phyloP scores from a whole-genome alignment of 2,888 invertebrate genomes.

The Lepidochitona cinerea region DNA sequence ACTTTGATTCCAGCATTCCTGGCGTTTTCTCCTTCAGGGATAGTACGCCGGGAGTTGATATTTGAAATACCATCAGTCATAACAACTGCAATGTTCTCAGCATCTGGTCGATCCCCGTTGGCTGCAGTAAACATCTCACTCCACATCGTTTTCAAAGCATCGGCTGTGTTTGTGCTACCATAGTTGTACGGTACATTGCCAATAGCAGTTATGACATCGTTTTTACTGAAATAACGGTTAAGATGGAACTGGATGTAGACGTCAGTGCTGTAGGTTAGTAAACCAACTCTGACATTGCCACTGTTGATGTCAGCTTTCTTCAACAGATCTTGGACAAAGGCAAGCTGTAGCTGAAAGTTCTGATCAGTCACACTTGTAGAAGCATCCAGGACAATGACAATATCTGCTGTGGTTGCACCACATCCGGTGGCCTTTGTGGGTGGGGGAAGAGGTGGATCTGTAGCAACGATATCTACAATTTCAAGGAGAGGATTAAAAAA shows the following conservation, averaged over 20 bases:
- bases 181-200: constrained; percentile 52
- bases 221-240: constrained; percentile 44
- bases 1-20: constrained; percentile 41
- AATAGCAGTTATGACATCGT: constrained; percentile 51
- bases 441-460: too few relatives aligned
- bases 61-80: constrained; percentile 66
- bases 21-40: constrained; percentile 50
- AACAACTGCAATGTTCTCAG: constrained; percentile 55
- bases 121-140: constrained; percentile 47
- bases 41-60: constrained; percentile 51
- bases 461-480: too few relatives aligned
- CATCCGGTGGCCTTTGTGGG: too few relatives aligned
- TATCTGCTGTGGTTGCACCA: constrained; percentile 35
- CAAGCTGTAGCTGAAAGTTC: constrained; percentile 48
- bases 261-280: constrained; percentile 57
- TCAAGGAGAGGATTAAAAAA: too few relatives aligned
- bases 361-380: constrained; percentile 51
- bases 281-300: constrained; percentile 54
- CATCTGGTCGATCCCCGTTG: constrained; percentile 60
- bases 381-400: constrained; percentile 54
- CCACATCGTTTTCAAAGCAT: constrained; percentile 51
- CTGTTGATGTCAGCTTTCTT: constrained; percentile 47
- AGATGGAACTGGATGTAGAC: constrained; percentile 59
- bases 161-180: constrained; percentile 64
- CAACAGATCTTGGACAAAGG: constrained; percentile 46